Percentiles rank a stretch among this genome's conserved stretches.
phyloP scores from a whole-genome alignment of 2,797 vertebrate species.

The Philypnodon macrostomus region DNA sequence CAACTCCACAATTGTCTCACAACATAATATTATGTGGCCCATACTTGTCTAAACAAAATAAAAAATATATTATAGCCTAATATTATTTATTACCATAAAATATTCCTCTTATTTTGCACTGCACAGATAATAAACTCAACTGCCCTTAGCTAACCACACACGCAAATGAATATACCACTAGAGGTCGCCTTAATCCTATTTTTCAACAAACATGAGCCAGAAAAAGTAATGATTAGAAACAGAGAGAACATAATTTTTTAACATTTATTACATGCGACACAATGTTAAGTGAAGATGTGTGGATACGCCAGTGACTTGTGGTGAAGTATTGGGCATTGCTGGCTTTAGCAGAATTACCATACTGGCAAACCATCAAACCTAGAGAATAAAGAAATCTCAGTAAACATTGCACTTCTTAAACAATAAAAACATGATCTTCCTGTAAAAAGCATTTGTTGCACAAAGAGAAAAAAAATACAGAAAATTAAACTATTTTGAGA shows the following conservation, averaged over 20 bases:
- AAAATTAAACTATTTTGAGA: no score
- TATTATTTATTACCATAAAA: constrained; percentile 16
- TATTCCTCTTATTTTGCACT: no score
- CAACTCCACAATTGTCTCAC: no score
- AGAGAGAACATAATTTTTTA: constrained; percentile 16
- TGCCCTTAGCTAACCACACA: no score
- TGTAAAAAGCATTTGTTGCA: no score
- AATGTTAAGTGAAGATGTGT: constrained; percentile 20
- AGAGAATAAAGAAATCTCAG: constrained; percentile 24
- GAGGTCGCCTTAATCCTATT: constrained; percentile 39
- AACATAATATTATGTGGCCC: neutral
- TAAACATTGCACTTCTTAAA: neutral
- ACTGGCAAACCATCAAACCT: constrained; percentile 61
- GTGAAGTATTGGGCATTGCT: constrained; percentile 2
- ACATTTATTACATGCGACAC: constrained; percentile 59
- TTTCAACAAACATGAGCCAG: constrained; percentile 2
- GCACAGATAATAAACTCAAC: no score
- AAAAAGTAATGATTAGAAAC: constrained; percentile 1
- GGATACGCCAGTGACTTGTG: constrained; percentile 9
- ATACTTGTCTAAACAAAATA: no score
- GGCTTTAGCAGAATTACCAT: constrained; percentile 50
- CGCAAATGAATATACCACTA: constrained; percentile 39
- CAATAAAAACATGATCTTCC: no score
- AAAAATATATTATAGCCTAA: neutral
- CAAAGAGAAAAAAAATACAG: no score